Percentiles rank a stretch among this genome's conserved stretches.
phyloP scores from a whole-genome alignment of 2,797 vertebrate genomes.

The Falco columbarius region DNA sequence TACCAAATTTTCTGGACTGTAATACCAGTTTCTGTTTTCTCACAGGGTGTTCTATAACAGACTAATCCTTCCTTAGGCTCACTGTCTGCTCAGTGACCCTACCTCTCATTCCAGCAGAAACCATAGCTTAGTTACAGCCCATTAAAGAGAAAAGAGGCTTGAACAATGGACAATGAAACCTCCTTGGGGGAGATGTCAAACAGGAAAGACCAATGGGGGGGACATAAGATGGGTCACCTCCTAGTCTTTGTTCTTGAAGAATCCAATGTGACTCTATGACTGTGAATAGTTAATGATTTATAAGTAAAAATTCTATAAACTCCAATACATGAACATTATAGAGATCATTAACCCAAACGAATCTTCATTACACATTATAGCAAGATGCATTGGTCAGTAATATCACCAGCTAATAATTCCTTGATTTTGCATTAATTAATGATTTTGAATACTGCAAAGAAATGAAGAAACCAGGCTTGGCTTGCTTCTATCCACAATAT shows the following conservation, averaged over 20 bases:
- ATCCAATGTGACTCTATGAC: background rate
- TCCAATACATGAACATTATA: background rate
- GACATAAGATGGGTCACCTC: background rate
- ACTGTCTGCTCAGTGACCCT: background rate
- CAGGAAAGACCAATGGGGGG: background rate
- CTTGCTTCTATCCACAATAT: background rate
- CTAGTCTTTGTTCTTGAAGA: background rate
- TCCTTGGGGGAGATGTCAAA: background rate
- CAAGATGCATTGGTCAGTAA: background rate
- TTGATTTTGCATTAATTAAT: background rate
- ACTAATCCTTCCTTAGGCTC: background rate
- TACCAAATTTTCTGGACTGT: background rate
- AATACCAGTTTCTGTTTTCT: fast-evolving
- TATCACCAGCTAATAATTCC: background rate
- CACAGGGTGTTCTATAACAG: background rate
- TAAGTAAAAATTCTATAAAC: background rate
- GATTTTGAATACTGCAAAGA: background rate
- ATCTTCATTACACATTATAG: background rate
- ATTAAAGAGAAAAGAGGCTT: background rate
- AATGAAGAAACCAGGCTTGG: background rate
- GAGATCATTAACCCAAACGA: background rate
- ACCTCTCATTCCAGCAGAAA: background rate
- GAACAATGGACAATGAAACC: background rate
- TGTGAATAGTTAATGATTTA: background rate
- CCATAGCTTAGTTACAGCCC: background rate